phyloP scores from a whole-genome alignment of 2,113 vertebrate species.

The Nycticryphes semicollaris region DNA sequence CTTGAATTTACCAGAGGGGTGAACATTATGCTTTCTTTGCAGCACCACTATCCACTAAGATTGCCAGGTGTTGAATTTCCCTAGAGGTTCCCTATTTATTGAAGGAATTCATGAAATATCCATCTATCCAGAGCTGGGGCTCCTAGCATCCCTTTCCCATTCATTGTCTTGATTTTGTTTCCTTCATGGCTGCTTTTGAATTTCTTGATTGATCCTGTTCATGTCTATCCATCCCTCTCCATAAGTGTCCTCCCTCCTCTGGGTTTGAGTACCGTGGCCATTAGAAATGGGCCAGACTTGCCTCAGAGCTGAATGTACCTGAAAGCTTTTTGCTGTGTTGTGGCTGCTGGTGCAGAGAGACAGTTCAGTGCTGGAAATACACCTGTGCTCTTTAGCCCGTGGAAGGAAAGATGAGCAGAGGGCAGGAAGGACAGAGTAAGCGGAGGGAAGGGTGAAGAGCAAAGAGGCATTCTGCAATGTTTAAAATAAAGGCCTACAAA shows the following conservation, averaged over 20 bases:
- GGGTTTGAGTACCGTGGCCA: not conserved
- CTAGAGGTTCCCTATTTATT: slow-evolving; percentile 41
- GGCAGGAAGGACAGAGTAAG: not conserved
- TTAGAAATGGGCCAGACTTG: not conserved
- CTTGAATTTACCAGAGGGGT: slow-evolving; percentile 71
- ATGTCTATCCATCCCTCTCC: not conserved
- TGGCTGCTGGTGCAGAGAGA: not conserved
- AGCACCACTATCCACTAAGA: slow-evolving; percentile 64
- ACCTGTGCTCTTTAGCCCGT: not conserved
- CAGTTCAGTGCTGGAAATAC: not conserved
- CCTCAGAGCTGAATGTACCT: not conserved
- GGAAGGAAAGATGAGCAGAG: not conserved
- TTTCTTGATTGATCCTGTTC: not conserved
- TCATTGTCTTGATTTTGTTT: not conserved
- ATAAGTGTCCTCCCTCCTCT: not conserved
- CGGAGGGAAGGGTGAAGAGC: not conserved
- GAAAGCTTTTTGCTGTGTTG: not conserved
- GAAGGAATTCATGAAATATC: slow-evolving; percentile 45
- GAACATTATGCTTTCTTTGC: slow-evolving; percentile 65
- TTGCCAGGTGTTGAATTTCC: slow-evolving; percentile 67
- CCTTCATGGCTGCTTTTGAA: slow-evolving; percentile 9
- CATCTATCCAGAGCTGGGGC: slow-evolving; percentile 3
- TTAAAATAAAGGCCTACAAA: slow-evolving; percentile 17
- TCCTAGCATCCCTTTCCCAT: not conserved
- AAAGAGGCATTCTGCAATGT: not conserved